Evolutionary conservation across 2,113 vertebrate species (phyloP), one percentile per base, ranked within the genome.

Genomic region (Callipepla squamata): DNA sequence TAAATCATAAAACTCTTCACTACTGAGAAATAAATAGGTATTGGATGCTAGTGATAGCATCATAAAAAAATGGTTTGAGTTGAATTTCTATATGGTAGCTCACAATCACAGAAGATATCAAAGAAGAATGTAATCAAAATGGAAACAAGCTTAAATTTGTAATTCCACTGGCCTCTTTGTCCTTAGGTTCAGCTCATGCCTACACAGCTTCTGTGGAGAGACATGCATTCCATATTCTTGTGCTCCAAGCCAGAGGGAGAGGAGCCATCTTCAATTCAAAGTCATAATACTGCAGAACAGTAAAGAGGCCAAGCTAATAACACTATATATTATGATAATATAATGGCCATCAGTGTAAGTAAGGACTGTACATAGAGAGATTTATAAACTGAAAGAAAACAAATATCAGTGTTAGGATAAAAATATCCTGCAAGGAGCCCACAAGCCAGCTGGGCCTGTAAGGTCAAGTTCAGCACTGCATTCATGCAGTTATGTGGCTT

Each of bases 381-480:
- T 86, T 78, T 86, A 78, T 88, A 61, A 36, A 25, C 66, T 75
- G 57, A 68, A 80, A 78, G 55, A 78, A 90, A 90, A 63, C 6
- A 93, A 94, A 61, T 72, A 78, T 59, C 50, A 75, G 14, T 55
- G 50, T 85, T 74, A 62, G 11, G 57, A 84, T 68, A 90, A 92
- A 96, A 95, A 80, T 78, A 81, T 57, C 34, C 61, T 80, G 47
- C 63, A 75, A 63, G 47, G 47, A 96, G 5, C 28, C 51, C 72
- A 63, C 55, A 82, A 44, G 19, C 59, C 90, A 92, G 16, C 65
- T 88, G 87, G 85, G 50, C 55, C 85, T 83, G 57, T 68, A 92
- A 88, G 53, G 76, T 83, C 61, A 92, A 44, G 76, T 78, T 95
- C 57, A 68, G 47, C 65, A 80, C 25, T 67, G 30, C 55, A 42